Evolutionary conservation across 2,113 vertebrate species (phyloP).

Genomic region (Dromiciops gliroides): DNA sequence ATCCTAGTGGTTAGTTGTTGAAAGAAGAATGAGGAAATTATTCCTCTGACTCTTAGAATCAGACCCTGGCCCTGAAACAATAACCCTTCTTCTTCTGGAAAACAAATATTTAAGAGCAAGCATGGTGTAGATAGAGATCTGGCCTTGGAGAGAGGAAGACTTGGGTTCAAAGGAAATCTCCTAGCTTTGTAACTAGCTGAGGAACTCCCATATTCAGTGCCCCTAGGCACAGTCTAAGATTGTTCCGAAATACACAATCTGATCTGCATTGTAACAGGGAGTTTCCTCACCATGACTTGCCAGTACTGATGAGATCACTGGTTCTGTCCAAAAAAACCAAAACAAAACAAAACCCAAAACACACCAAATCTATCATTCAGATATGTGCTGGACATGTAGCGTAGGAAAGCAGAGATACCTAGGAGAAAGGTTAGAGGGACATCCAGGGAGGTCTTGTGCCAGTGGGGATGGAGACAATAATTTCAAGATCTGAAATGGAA

Average conservation of each 20-base stretch:
- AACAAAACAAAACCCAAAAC: not conserved
- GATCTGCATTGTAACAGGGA: not conserved
- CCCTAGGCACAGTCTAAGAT: not conserved
- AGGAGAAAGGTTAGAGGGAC: not conserved
- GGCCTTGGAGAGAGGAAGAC: not conserved
- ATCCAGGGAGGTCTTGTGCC: not conserved
- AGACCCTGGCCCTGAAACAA: not conserved
- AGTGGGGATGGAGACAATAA: not conserved
- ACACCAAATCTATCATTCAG: not conserved
- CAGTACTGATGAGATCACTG: not conserved
- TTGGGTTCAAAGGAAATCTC: not conserved
- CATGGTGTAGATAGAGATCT: not conserved
- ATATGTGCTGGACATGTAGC: not conserved
- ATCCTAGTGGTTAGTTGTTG: not conserved
- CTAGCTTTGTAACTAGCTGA: not conserved
- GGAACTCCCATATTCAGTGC: not conserved
- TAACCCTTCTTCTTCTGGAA: not conserved
- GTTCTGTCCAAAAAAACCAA: no score
- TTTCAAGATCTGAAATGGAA: not conserved
- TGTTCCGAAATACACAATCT: not conserved
- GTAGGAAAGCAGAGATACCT: not conserved
- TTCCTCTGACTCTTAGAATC: not conserved
- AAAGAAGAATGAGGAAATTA: not conserved
- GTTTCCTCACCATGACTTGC: not conserved
- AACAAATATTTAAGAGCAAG: not conserved